Percentiles rank a stretch among this genome's conserved stretches.
These are phyloP conservation scores for Scortum barcoo DNA, from an alignment of 2,113 vertebrate genomes.

Conservation along the genomic window DNA sequence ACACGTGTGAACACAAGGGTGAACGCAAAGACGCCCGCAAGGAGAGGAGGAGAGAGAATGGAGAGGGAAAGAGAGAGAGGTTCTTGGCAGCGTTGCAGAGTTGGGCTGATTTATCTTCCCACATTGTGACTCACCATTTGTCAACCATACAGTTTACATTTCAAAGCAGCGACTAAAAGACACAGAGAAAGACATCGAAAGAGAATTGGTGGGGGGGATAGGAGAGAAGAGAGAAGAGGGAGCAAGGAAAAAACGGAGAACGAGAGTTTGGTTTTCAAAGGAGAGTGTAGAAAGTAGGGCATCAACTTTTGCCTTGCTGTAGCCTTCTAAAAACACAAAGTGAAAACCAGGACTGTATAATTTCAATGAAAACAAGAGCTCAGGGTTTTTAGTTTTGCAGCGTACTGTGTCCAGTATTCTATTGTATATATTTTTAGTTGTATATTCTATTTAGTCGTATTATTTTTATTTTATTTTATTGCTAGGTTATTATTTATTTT, in stretches of 20 bases:
- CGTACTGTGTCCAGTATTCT: too few relatives aligned
- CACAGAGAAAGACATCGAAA: conserved; percentile 4
- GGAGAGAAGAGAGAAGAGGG: not conserved
- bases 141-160: conserved; percentile 74
- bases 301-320: conserved; percentile 23
- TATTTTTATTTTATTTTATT: too few relatives aligned
- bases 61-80: conserved; percentile 52
- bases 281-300: conserved; percentile 46
- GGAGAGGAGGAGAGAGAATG: conserved; percentile 62
- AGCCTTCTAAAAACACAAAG: conserved; percentile 26
- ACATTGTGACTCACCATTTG: conserved; percentile 81
- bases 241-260: not conserved
- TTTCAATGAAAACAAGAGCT: conserved; percentile 9
- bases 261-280: conserved; percentile 14
- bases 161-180: conserved; percentile 63
- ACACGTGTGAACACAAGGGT: conserved; percentile 65
- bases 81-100: conserved; percentile 57
- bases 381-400: not conserved
- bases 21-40: conserved; percentile 63
- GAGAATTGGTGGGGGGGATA: conserved; percentile 4
- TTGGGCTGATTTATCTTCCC: conserved; percentile 80
- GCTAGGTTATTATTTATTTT: too few relatives aligned
- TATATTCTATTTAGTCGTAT: too few relatives aligned
- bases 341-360: not conserved
- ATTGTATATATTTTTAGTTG: too few relatives aligned